Conservation (phyloP, 2,113 vertebrate genomes). For the Amphiprion percula region DNA sequence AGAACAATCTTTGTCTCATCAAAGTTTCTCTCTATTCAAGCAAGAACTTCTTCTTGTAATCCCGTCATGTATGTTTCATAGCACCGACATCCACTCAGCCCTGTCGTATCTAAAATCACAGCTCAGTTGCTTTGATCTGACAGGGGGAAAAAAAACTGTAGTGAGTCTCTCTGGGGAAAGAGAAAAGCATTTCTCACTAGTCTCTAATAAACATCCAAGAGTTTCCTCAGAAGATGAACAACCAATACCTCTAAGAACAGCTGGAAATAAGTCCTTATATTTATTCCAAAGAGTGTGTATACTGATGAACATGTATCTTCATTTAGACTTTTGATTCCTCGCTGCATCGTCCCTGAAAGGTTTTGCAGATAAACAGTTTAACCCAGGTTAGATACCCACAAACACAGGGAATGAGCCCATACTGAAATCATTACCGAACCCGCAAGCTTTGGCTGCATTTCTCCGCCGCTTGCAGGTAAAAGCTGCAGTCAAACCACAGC, state of each 20-base stretch:
- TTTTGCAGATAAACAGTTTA: slow-evolving; percentile 5
- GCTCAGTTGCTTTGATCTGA: slow-evolving; percentile 48
- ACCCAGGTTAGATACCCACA: slow-evolving; percentile 9
- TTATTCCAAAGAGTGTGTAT: not conserved
- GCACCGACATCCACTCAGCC: slow-evolving; percentile 22
- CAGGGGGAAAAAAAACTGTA: not conserved
- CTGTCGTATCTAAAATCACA: slow-evolving; percentile 16
- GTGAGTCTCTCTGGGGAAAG: slow-evolving; percentile 3
- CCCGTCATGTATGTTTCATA: slow-evolving; percentile 39
- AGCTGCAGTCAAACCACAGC: slow-evolving; percentile 40
- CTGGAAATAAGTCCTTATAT: slow-evolving; percentile 2
- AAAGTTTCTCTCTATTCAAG: slow-evolving; percentile 20
- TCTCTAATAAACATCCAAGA: slow-evolving; percentile 24
- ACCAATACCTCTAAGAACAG: slow-evolving; percentile 16
- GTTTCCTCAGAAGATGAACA: slow-evolving; percentile 32
- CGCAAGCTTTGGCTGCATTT: slow-evolving; percentile 5
- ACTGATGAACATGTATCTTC: not conserved
- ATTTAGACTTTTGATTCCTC: too few species aligned
- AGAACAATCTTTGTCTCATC: slow-evolving; percentile 5
- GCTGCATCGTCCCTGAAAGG: not conserved
- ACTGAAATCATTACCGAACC: slow-evolving; percentile 48
- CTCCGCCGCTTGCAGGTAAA: slow-evolving; percentile 47
- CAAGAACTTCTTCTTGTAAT: slow-evolving; percentile 8
- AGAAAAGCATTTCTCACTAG: slow-evolving; percentile 24
- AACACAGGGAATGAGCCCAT: slow-evolving; percentile 22